Base-by-base conservation (phyloP, 1,140 invertebrate species). In the Sarcophaga peregrina region DNA sequence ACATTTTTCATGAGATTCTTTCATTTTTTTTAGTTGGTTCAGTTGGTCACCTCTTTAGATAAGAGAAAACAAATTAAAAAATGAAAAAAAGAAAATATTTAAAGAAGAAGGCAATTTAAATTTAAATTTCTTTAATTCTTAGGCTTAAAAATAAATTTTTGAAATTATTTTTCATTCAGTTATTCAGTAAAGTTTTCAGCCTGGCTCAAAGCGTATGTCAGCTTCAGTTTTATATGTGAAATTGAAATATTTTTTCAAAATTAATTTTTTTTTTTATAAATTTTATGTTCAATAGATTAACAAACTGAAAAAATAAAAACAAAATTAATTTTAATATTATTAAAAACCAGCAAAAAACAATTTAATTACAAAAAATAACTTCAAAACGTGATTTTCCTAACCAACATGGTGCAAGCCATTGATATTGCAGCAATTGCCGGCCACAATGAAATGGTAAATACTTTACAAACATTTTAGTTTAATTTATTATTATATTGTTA, bases 361-460 rank as follows among this genome's bases (percentile, higher is more conserved):
- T 37, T 37, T 4, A 37, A 37, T 37, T 37, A 1, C 25, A 37
- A 37, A 37, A 37, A 37, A 37, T 37, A 37, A 37, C 4, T 37
- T 37, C 4, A 37, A 45, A 62, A 5, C 58, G 10, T 48, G n/a
- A 62, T 17, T 2, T 4, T 37, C 25, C 25, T 37, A 37, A 37
- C 25, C 20, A 47, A 48, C 20, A 84, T 89, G 87, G 88, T 90
- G 83, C 87, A 89, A 85, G 86, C 88, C 75, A 83, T 90, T 84
- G 88, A 90, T 85, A 90, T 90, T 85, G 86, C 88, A 80, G 85
- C 87, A 83, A 89, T 90, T 86, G 85, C 87, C 78, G 88, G 87
- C 84, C 85, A 87, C 78, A 86, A 85, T 84, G 88, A 90, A 84
- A 85, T 85, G 88, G 88, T 90, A 89, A 90, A 85, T 86, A 84